Evolutionary conservation across 1,140 invertebrate species (phyloP), one percentile per base, ranked within the genome.

Genomic region (Pogonus chalceus): DNA sequence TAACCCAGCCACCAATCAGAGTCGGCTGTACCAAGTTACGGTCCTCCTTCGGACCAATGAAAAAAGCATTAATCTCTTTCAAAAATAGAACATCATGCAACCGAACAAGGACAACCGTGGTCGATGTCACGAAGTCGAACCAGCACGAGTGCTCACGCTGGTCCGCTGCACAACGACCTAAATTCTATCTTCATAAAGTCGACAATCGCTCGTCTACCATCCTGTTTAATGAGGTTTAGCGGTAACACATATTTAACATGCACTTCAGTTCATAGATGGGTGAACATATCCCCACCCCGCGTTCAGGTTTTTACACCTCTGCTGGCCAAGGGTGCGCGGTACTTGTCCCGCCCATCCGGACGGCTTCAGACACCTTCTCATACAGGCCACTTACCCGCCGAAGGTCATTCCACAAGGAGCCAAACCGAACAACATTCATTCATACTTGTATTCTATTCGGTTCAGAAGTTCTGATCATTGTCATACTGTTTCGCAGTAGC

Each of bases 61-160:
- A 70, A 70, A 70, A 70, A 64, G 65, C 68, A 69, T 70, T 66
- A 70, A 69, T 66, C 65, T 69, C 63, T 65, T 65, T 69, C 65
- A 70, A 70, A 70, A 69, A 69, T 67, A 68, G 64, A 68, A 62
- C 61, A 63, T 59, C 62, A 58, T 60, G 60, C 58, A 62, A 59
- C 59, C 59, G 26, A 31, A 31, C 26, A 31, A 31, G 26, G 26
- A 4, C 26, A 31, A 31, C 26, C 26, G 7, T 31, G 26, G 4
- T 31, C 26, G 26, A 14, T 7, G 26, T 31, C 26, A 31, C 26
- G 14, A 31, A 4, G 26, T 14, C 14, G 4, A 31, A 31, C 4
- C 18, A 43, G 37, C 7, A 18, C 18, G 37, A 43, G 18, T 10
- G 37, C 37, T 9, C 7, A 43, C 37, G 26, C 14, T 31, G 26